Evolutionary conservation across 2,888 invertebrate species (phyloP), one percentile per base, ranked within the genome.

Genomic region (Spilarctia lutea): DNA sequence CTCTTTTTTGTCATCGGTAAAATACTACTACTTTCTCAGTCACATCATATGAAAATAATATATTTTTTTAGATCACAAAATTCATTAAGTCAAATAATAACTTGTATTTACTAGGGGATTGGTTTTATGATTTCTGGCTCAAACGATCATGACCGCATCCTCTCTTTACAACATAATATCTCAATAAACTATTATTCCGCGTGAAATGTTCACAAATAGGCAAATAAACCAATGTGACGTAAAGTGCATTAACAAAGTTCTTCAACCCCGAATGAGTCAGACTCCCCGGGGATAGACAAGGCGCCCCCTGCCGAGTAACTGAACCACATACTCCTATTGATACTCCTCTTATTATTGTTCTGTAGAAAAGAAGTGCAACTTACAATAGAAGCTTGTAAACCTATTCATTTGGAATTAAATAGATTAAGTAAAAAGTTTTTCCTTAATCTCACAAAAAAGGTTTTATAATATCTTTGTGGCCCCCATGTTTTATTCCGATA

Each of bases 191-290:
- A 68, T 79, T 75, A 76, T 74, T 86, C 68, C 77, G 74, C 56
- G 56, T 42, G 77, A 78, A 76, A 79, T 74, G 70, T 60, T 79
- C 68, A 68, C 76, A 79, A 81, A 75, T 79, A 82, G 76, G 77
- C 76, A 84, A 85, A 80, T 71, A 71, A 63, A 85, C 77, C 79
- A 63, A 52, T 80, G 71, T 81, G 82, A 83, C 81, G 88, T 88
- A 87, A 90, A 92, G 89, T 91, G 91, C 93, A 93, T 93, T 92
- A 93, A 88, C 90, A 89, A 87, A 89, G 88, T 86, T 87, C 85
- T 86, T 84, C 85, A 86, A 89, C 90, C 89, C 91, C 87, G 87
- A 88, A 88, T 90, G 88, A 88, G 81, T 82, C 80, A 75, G 78
- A 73, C 76, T 87, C 88, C 89, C 88, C 80, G 83, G 88, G 80